Evolutionary conservation across 2,888 invertebrate genomes (phyloP).

Genomic region (Pammene fasciana): DNA sequence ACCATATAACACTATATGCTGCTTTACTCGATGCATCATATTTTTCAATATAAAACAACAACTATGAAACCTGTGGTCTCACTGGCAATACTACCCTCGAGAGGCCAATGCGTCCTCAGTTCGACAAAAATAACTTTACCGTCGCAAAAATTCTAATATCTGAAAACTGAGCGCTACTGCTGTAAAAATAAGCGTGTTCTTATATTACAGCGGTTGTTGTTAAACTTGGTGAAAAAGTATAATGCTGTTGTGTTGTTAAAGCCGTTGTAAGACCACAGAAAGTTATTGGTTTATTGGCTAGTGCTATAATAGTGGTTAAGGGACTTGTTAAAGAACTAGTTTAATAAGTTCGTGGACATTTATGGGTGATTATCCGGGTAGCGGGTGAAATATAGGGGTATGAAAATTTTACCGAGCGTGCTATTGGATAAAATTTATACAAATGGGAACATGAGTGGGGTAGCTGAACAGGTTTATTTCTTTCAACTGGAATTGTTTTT

Average conservation of each 20-base stretch:
- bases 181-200: conserved; percentile 23
- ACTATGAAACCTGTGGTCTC: conserved; percentile 50
- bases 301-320: conserved; percentile 38
- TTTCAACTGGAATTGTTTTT: too few species aligned
- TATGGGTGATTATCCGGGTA: conserved; percentile 24
- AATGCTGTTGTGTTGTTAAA: conserved; percentile 53
- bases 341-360: conserved; percentile 30
- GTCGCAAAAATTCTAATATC: conserved; percentile 5
- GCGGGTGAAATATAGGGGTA: neutral
- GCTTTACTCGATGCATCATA: conserved; percentile 23
- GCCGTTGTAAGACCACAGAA: conserved; percentile 53
- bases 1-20: neutral
- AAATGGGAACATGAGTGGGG: neutral
- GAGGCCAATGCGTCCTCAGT: conserved; percentile 55
- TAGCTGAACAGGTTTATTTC: neutral
- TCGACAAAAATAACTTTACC: conserved; percentile 48
- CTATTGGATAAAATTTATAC: neutral
- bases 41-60: conserved; percentile 52
- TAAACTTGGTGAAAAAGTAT: conserved; percentile 44
- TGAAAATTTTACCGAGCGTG: neutral
- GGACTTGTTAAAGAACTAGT: conserved; percentile 36
- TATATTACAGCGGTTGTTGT: neutral
- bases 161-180: conserved; percentile 36
- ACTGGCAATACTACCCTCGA: conserved; percentile 48
- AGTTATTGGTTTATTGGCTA: conserved; percentile 55